phyloP scores from a whole-genome alignment of 2,888 invertebrate genomes.

The Aricia artaxerxes region DNA sequence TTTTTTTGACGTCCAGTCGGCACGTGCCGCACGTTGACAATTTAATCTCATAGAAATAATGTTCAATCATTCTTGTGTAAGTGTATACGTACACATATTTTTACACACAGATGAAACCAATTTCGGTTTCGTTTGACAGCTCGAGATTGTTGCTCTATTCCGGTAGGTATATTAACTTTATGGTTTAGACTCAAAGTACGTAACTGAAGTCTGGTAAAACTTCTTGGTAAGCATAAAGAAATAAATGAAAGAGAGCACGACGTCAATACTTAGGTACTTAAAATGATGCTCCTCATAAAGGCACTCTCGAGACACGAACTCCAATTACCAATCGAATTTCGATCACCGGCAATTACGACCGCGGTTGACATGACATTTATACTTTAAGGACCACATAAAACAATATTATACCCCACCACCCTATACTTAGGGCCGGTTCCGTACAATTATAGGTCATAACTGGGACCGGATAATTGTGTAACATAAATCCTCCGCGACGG shows the following conservation, averaged over 20 bases:
- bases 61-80: too few species aligned
- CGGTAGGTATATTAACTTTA: too few species aligned
- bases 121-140: too few species aligned
- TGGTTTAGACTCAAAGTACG: too few species aligned
- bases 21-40: too few species aligned
- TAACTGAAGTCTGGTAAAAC: too few species aligned
- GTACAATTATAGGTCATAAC: constrained; percentile 76
- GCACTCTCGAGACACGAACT: not conserved
- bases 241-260: not conserved
- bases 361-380: constrained; percentile 58
- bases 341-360: constrained; percentile 35
- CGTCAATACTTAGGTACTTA: not conserved
- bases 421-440: constrained; percentile 70
- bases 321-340: constrained; percentile 18
- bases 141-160: too few species aligned
- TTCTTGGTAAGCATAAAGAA: not conserved
- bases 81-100: too few species aligned
- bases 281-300: not conserved
- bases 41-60: too few species aligned
- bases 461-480: constrained; percentile 67
- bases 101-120: too few species aligned
- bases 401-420: constrained; percentile 60
- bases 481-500: constrained; percentile 51
- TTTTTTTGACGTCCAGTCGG: too few species aligned
- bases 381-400: constrained; percentile 70